A percentile compares a stretch with the other conserved stretches of the same genome.
These are phyloP conservation scores for Rhinatrema bivittatum DNA, from an alignment of 2,797 vertebrate genomes.

Conservation along the genomic window DNA sequence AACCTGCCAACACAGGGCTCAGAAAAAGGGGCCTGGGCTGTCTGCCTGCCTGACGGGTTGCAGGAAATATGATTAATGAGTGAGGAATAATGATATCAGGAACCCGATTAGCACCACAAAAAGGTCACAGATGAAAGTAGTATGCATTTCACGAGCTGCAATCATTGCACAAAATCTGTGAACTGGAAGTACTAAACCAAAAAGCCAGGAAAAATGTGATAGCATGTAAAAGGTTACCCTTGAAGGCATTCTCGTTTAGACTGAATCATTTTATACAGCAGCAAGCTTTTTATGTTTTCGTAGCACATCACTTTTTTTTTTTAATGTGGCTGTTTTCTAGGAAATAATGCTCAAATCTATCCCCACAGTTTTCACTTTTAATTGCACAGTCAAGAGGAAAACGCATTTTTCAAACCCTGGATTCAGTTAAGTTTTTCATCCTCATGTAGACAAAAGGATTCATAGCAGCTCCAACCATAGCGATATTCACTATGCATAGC, in stretches of 20 bases:
- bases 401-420: too few species aligned
- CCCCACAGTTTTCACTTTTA: too few species aligned
- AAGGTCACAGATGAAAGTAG: constrained; percentile 85
- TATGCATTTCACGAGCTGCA: constrained; percentile 61
- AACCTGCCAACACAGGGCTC: constrained; percentile 62
- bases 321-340: too few species aligned
- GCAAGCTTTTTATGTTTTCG: too few species aligned
- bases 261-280: constrained; percentile 9
- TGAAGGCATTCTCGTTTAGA: not conserved
- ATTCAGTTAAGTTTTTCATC: too few species aligned
- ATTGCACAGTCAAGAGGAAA: too few species aligned
- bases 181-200: constrained; percentile 45
- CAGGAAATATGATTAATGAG: constrained; percentile 94
- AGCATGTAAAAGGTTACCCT: constrained; percentile 29
- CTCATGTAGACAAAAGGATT: not conserved
- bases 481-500: too few species aligned
- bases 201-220: constrained; percentile 34
- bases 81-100: constrained; percentile 85
- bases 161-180: constrained; percentile 50
- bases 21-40: constrained; percentile 54
- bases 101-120: constrained; percentile 87
- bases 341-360: too few species aligned
- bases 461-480: not conserved
- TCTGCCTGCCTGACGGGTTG: constrained; percentile 67
- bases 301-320: too few species aligned